Evolutionary conservation across 2,888 invertebrate species (phyloP), one percentile per base, ranked within the genome.

Genomic region (Netelia fuscicornis): DNA sequence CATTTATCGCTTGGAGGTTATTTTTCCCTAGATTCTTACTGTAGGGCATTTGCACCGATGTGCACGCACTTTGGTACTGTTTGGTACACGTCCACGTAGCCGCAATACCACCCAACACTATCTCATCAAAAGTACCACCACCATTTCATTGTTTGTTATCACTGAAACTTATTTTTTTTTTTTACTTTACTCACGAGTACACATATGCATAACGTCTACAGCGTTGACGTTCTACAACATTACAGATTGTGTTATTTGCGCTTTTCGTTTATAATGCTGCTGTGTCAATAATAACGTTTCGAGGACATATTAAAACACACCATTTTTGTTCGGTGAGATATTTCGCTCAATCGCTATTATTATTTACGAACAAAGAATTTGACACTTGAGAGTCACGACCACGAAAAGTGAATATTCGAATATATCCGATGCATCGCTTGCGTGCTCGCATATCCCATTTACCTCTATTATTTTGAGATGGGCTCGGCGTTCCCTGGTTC

Each of bases 281-380:
- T 60, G 25, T 62, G 48, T 58, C 20, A 62, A 64, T 44, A 67
- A 67, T 13, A 64, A 52, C 17, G 58, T 52, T 64, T 37, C 54
- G 20, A 75, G n/a, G 23, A 42, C 10, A 25, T 54, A 64, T 52
- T 13, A 48, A 10, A 37, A 52, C 75, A 13, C 20, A 25, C 54
- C 52, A 13, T 23, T 30, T 58, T 54, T 42, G 52, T 52, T 75
- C 54, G 75, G 75, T 75, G 20, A 75, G 75, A 75, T 2, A 64
- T 44, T 60, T 17, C 5, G 37, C 10, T 25, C 52, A 54, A 2
- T 13, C 8, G 17, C 9, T 9, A 17, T 58, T 58, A 58, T 58
- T 58, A 20, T 58, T 58, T 13, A 48, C 13, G 13, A 48, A 48
- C 3, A 2, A 48, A 3, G 13, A 13, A 58, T 58, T 6, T 20